Evolutionary conservation across 37 sponge, comb jelly and placozoan species (phyloP).

Genomic region (Eunapius fragilis): DNA sequence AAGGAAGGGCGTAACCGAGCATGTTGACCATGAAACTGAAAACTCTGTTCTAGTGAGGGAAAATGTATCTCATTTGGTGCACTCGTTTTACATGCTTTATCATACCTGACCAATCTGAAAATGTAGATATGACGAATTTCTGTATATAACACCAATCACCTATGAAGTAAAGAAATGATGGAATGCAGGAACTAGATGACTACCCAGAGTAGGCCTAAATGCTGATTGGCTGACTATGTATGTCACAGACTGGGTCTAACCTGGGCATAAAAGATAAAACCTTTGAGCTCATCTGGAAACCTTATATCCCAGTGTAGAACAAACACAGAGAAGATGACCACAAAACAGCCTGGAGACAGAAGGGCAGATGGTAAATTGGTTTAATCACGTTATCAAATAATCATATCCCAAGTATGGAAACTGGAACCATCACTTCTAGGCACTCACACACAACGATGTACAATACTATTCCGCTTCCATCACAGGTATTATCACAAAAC

Average conservation of each 20-base stretch:
- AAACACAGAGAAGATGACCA: slow-evolving; percentile 19
- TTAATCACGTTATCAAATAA: too few relatives aligned
- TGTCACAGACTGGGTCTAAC: not conserved
- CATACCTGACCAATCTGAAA: not conserved
- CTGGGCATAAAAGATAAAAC: slow-evolving; percentile 62
- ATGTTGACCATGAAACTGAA: slow-evolving; percentile 32
- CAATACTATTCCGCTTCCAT: not conserved
- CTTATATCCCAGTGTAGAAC: slow-evolving; percentile 47
- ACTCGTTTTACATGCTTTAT: not conserved
- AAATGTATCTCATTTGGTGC: not conserved
- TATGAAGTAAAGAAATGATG: not conserved
- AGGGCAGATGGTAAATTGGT: too few relatives aligned
- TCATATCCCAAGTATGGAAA: not conserved
- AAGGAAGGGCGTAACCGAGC: slow-evolving; percentile 44
- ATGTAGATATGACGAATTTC: not conserved
- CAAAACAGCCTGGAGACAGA: slow-evolving; percentile 4
- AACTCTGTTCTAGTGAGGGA: not conserved
- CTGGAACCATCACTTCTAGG: not conserved
- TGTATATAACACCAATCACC: slow-evolving; percentile 38
- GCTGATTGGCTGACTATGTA: not conserved
- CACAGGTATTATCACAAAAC: slow-evolving; percentile 6
- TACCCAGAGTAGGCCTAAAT: too few relatives aligned
- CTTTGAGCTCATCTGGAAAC: slow-evolving; percentile 61
- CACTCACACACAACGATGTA: slow-evolving; percentile 9
- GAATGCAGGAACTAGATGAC: not conserved